These are phyloP conservation scores for Tyrophagus putrescentiae DNA, from an alignment of 1,140 invertebrate species.

Conservation along the genomic window DNA sequence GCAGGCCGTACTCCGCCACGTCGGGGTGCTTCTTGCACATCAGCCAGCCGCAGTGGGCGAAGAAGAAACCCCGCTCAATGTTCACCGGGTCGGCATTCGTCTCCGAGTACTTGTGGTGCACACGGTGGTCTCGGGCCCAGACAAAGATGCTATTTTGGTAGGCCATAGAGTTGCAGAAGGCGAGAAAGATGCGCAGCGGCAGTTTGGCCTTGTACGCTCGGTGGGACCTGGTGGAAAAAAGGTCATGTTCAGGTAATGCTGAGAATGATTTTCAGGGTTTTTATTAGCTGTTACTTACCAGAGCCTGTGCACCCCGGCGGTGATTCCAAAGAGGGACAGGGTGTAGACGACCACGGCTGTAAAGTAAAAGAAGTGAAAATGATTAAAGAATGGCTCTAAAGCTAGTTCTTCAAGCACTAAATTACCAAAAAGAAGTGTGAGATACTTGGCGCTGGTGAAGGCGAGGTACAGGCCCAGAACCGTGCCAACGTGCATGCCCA, in stretches of 20 bases:
- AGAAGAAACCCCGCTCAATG: conserved; percentile 85
- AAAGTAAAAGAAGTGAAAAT: background rate
- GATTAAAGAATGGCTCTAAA: too few species aligned
- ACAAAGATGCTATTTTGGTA: conserved; percentile 84
- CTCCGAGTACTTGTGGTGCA: conserved; percentile 91
- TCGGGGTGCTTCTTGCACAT: conserved; percentile 67
- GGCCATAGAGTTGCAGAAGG: conserved; percentile 62
- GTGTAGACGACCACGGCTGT: background rate
- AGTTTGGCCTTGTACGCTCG: conserved; percentile 81
- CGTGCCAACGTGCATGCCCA: conserved; percentile 17
- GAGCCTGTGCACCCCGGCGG: conserved; percentile 83
- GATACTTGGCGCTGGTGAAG: conserved; percentile 16
- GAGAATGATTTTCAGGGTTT: too few species aligned
- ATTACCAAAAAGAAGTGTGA: conserved; percentile 48
- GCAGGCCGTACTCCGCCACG: conserved; percentile 65
- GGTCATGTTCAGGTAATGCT: too few species aligned
- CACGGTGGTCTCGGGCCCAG: conserved; percentile 83
- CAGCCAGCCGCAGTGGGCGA: conserved; percentile 87
- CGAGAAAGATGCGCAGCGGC: conserved; percentile 61
- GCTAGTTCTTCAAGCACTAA: too few species aligned
- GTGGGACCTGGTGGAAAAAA: too few species aligned
- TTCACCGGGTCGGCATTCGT: conserved; percentile 93
- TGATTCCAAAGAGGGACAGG: conserved; percentile 51
- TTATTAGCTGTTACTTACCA: too few species aligned
- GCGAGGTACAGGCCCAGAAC: conserved; percentile 21